These are phyloP conservation scores for Achlya flavicornis DNA, from an alignment of 2,888 invertebrate genomes.

Conservation along the genomic window DNA sequence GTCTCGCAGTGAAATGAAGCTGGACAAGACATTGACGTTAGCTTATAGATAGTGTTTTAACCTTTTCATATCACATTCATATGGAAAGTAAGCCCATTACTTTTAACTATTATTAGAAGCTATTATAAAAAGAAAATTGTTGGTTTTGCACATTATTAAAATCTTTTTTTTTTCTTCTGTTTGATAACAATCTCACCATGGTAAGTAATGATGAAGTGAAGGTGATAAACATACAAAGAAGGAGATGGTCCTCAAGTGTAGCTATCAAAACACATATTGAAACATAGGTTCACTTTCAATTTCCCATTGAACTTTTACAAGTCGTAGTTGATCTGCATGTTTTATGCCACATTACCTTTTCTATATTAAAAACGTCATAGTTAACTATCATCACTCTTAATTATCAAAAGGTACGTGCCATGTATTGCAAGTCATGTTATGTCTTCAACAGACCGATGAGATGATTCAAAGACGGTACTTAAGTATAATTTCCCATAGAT, in stretches of 20 bases:
- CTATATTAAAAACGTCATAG: neutral
- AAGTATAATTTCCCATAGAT: constrained; percentile 1
- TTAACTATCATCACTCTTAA: neutral
- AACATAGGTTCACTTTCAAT: no score
- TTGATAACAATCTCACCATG: no score
- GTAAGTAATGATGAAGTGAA: no score
- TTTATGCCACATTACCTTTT: neutral
- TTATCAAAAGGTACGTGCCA: neutral
- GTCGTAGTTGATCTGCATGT: neutral
- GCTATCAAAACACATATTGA: no score
- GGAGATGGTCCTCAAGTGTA: no score
- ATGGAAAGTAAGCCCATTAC: neutral
- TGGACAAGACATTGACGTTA: no score
- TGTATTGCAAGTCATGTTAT: neutral
- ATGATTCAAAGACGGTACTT: neutral
- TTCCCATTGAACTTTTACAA: no score
- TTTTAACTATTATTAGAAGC: neutral
- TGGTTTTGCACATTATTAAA: neutral
- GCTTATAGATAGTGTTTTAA: neutral
- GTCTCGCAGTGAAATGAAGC: no score
- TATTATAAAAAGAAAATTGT: neutral
- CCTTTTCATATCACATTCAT: neutral
- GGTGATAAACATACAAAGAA: no score
- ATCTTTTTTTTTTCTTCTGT: no score
- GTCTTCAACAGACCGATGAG: neutral